Evolutionary conservation across 1,140 invertebrate genomes (phyloP).

Genomic region (Saccostrea cuccullata): DNA sequence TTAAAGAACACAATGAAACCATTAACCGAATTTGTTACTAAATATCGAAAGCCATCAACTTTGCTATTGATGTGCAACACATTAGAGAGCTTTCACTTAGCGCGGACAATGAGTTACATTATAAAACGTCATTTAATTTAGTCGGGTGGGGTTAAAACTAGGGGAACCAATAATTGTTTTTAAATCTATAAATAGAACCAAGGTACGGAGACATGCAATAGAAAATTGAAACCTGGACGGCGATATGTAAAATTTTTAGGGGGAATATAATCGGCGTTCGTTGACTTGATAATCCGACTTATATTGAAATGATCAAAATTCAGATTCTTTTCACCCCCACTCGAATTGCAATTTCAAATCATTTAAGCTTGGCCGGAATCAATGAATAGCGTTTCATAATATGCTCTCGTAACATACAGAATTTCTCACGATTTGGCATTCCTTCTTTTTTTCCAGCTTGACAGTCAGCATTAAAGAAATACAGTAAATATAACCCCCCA

Average conservation of each 20-base stretch:
- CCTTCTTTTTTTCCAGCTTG: constrained; percentile 6
- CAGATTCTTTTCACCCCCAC: not conserved
- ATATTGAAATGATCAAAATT: constrained; percentile 35
- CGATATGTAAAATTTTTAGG: not conserved
- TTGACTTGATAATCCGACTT: constrained; percentile 17
- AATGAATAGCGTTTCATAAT: constrained; percentile 28
- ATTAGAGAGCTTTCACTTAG: constrained; percentile 2
- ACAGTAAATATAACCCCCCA: not conserved
- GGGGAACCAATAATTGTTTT: not conserved
- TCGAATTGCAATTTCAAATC: constrained; percentile 25
- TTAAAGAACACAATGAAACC: not conserved
- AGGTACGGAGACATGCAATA: not conserved
- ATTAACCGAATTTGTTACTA: constrained; percentile 34
- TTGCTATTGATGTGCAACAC: constrained; percentile 5
- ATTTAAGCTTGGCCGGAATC: not conserved
- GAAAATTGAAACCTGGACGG: not conserved
- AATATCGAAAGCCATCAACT: constrained; percentile 27
- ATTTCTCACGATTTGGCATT: not conserved
- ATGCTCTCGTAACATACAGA: not conserved
- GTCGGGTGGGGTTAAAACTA: not conserved
- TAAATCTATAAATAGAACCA: constrained; percentile 11
- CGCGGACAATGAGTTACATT: not conserved
- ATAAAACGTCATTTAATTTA: not conserved
- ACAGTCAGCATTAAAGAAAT: not conserved
- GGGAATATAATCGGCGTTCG: not conserved